Evolutionary conservation across 2,888 invertebrate genomes (phyloP), one percentile per base, ranked within the genome.

Genomic region (Ganaspis brasiliensis): DNA sequence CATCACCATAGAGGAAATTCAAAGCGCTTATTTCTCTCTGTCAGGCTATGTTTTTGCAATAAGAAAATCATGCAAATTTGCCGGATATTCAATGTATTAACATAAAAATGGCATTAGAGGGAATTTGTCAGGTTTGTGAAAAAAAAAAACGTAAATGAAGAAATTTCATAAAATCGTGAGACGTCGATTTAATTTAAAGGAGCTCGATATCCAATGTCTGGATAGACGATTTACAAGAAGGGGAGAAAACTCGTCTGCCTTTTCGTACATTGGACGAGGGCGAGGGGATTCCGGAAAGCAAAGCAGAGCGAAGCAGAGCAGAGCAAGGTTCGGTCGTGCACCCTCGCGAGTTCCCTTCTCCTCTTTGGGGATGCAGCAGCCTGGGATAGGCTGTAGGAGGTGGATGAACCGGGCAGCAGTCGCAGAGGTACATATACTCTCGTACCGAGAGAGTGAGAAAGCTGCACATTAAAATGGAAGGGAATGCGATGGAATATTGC

Each of bases 391-490:
- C 84, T 76, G 78, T 86, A 80, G 87, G 86, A 89, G 89, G 89
- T 89, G 89, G 89, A 89, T 89, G 89, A 89, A 89, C 89, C 89
- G 87, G 86, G 88, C 84, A 82, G 85, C 87, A 86, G 87, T 88
- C 87, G 76, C 79, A 56, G 74, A 81, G 79, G 79, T 75, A 81
- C 80, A 75, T 77, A 76, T 61, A 61, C 26, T 74, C 72, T 1
- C 79, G 72, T 74, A 79, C 49, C 8, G 35, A 40, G 52, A 72
- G 76, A 72, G 14, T 5, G 49, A 59, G 61, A 21, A 49, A 61
- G 61, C 14, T 40, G 59, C 61, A 67, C 24, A 67, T 67, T 19
- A 52, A 55, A 72, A 55, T 55, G 31, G 52, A 56, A 21, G 59
- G 21, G 19, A 73, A 73, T 24, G 72, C 45, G 59, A 77, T 67